These are phyloP conservation scores for Drosophila nasuta DNA, from an alignment of 1,140 invertebrate species.

Conservation along the genomic window DNA sequence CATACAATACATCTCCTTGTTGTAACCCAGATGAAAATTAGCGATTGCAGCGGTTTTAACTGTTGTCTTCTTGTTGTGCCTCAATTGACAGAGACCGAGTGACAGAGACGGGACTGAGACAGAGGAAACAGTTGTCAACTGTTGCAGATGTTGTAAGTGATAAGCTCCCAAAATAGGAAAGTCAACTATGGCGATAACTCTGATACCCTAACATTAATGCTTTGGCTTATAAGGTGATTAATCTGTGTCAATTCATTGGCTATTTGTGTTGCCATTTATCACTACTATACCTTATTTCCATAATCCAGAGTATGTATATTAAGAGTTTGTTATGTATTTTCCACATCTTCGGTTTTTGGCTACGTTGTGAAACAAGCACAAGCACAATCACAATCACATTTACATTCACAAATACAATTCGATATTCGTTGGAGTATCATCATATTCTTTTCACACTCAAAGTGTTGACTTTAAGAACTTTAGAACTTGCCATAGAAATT, in stretches of 20 bases:
- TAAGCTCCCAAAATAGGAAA: conserved; percentile 8
- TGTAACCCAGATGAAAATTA: conserved; percentile 71
- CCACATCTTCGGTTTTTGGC: conserved; percentile 64
- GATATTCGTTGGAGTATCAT: conserved; percentile 44
- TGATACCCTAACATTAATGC: background rate
- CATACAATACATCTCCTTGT: conserved; percentile 62
- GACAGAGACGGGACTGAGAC: background rate
- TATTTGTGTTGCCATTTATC: conserved; percentile 7
- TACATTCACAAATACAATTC: conserved; percentile 23
- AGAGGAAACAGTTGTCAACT: conserved; percentile 56
- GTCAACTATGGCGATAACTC: background rate
- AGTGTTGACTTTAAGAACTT: conserved; percentile 53
- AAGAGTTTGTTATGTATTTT: conserved; percentile 84
- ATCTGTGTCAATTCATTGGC: background rate
- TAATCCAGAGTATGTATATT: conserved; percentile 84
- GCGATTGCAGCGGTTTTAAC: conserved; percentile 67
- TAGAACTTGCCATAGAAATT: conserved; percentile 44
- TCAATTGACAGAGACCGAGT: background rate
- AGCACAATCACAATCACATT: conserved; percentile 26
- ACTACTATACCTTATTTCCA: conserved; percentile 84
- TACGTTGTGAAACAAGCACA: conserved; percentile 56
- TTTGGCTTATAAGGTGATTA: background rate
- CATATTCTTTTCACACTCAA: conserved; percentile 71
- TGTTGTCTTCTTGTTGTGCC: conserved; percentile 32
- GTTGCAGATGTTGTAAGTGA: conserved; percentile 29